Percentiles rank a stretch among this genome's conserved stretches.
Conservation (phyloP, 1,140 invertebrate species). For the Pseudoatta argentina region DNA sequence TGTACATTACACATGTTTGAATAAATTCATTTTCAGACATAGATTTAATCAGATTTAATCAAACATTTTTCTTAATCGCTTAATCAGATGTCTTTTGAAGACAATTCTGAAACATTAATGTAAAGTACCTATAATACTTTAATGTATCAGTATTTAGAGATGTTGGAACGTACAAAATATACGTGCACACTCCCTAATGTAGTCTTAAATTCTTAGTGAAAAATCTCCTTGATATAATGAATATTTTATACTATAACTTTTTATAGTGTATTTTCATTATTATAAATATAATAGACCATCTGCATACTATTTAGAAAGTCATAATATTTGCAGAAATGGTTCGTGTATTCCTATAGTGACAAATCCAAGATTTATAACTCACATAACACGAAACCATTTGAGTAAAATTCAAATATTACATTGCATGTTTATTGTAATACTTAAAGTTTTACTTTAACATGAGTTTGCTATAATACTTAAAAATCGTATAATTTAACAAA, state of each 20-base stretch:
- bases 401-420: conserved; percentile 9
- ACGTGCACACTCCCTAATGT: too few relatives aligned
- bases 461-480: too few relatives aligned
- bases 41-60: conserved; percentile 12
- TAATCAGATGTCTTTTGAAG: background rate
- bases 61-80: background rate
- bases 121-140: background rate
- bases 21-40: background rate
- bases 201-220: background rate
- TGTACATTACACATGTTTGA: background rate
- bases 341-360: background rate
- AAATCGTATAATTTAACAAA: too few relatives aligned
- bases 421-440: too few relatives aligned
- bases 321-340: too few relatives aligned
- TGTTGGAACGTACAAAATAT: background rate
- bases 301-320: background rate
- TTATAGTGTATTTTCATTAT: too few relatives aligned
- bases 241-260: too few relatives aligned
- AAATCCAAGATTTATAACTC: background rate
- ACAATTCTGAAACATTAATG: background rate
- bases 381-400: background rate
- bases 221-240: too few relatives aligned
- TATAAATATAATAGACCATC: background rate
- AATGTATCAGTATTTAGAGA: background rate
- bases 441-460: too few relatives aligned